These are phyloP conservation scores for Argyresthia goedartella DNA, from an alignment of 2,888 invertebrate genomes.

Conservation along the genomic window DNA sequence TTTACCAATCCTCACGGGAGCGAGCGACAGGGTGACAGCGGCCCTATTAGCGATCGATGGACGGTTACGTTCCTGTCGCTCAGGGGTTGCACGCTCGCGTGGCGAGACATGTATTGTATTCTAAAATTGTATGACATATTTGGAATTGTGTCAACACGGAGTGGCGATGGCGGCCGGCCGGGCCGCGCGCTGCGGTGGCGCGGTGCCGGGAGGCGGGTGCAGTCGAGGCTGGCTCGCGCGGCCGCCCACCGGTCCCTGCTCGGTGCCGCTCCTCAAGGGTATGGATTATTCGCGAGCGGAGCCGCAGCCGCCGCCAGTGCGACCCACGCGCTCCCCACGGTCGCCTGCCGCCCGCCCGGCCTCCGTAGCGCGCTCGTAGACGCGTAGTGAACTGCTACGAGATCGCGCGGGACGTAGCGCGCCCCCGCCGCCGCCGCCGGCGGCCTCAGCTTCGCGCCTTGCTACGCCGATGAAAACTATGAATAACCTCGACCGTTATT, in stretches of 20 bases:
- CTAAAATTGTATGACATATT: conserved; percentile 41
- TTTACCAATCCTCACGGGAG: conserved; percentile 7
- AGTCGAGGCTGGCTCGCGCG: conserved; percentile 43
- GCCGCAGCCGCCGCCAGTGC: conserved; percentile 43
- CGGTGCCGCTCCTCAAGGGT: conserved; percentile 52
- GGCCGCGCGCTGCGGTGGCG: conserved; percentile 19
- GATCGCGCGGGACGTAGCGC: neutral
- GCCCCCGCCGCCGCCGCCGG: conserved; percentile 8
- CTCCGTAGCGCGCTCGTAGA: conserved; percentile 21
- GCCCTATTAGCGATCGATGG: conserved; percentile 3
- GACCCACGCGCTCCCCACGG: conserved; percentile 52
- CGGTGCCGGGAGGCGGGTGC: conserved; percentile 27
- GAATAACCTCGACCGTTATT: conserved; percentile 34
- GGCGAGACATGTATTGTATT: conserved; percentile 17
- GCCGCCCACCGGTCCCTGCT: conserved; percentile 63
- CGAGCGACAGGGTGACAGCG: neutral
- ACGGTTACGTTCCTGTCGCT: conserved; percentile 7
- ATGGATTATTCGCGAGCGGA: conserved; percentile 62
- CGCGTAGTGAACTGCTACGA: neutral
- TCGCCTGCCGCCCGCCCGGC: conserved; percentile 17
- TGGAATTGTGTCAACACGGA: conserved; percentile 62
- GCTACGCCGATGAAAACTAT: neutral
- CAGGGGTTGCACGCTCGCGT: conserved; percentile 19
- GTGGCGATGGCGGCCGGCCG: conserved; percentile 27
- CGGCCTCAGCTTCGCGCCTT: conserved; percentile 5